A percentile compares a stretch with the other conserved stretches of the same genome.
Evolutionary conservation across 2,113 vertebrate genomes (phyloP).

Genomic region (Cyprinus carpio): DNA sequence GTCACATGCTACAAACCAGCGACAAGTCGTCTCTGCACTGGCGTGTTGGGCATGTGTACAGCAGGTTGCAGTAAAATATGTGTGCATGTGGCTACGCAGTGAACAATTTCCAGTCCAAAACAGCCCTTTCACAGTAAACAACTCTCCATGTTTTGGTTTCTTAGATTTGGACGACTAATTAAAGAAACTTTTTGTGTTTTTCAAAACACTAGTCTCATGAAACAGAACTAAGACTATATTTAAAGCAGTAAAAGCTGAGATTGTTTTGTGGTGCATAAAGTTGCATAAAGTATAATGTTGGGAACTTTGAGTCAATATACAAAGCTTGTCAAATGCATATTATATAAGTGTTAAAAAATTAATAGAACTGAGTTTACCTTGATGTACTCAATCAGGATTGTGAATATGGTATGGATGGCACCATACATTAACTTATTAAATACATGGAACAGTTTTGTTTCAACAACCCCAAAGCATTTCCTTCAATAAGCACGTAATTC

Average conservation of each 20-base stretch:
- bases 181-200: conserved; percentile 43
- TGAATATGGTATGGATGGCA: neutral
- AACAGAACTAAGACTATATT: conserved; percentile 6
- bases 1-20: neutral
- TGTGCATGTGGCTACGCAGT: conserved; percentile 1
- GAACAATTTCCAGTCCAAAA: conserved; percentile 34
- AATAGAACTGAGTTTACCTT: conserved; percentile 25
- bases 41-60: conserved; percentile 2
- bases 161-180: conserved; percentile 46
- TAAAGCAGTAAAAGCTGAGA: conserved; percentile 14
- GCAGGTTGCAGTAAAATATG: conserved; percentile 19
- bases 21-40: conserved; percentile 1
- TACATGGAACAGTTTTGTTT: neutral
- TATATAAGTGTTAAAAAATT: neutral
- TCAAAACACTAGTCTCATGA: conserved; percentile 47
- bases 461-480: conserved; percentile 7
- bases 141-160: conserved; percentile 35
- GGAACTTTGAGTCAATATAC: neutral
- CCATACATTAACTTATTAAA: neutral
- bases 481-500: neutral
- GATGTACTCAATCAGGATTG: conserved; percentile 7
- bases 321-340: neutral
- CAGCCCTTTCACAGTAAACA: conserved; percentile 44
- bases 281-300: neutral
- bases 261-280: conserved; percentile 7